phyloP scores from a whole-genome alignment of 2,113 vertebrate genomes.

The Notarius quadriscutis region DNA sequence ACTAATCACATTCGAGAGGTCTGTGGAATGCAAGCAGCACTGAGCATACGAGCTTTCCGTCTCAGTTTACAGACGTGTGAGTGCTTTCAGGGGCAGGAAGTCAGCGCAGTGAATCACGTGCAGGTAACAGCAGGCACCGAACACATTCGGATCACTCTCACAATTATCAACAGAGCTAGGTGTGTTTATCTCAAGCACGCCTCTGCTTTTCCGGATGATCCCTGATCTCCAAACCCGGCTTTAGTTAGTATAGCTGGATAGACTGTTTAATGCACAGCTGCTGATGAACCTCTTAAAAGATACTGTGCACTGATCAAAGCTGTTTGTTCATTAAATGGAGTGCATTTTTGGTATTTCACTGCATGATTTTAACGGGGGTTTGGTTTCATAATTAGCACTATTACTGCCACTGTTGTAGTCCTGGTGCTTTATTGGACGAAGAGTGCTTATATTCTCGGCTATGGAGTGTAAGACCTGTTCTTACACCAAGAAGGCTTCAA shows the following conservation, averaged over 20 bases:
- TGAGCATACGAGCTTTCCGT: slow-evolving; percentile 15
- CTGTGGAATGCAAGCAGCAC: background rate
- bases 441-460: background rate
- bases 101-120: slow-evolving; percentile 23
- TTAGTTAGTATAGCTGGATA: slow-evolving; percentile 2
- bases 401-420: background rate
- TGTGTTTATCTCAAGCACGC: background rate
- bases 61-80: slow-evolving; percentile 34
- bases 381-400: background rate
- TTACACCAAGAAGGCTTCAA: background rate
- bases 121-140: slow-evolving; percentile 28
- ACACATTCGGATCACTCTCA: slow-evolving; percentile 42
- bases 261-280: slow-evolving; percentile 19
- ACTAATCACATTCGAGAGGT: background rate
- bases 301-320: background rate
- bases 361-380: background rate
- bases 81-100: slow-evolving; percentile 34
- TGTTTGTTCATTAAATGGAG: background rate
- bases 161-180: slow-evolving; percentile 38
- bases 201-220: slow-evolving; percentile 7
- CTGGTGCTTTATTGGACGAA: background rate
- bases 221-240: slow-evolving; percentile 6
- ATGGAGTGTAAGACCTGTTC: background rate
- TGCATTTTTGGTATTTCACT: background rate
- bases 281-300: slow-evolving; percentile 27